Conservation (phyloP, 2,113 vertebrate species). For the Formicarius rufipectus region DNA sequence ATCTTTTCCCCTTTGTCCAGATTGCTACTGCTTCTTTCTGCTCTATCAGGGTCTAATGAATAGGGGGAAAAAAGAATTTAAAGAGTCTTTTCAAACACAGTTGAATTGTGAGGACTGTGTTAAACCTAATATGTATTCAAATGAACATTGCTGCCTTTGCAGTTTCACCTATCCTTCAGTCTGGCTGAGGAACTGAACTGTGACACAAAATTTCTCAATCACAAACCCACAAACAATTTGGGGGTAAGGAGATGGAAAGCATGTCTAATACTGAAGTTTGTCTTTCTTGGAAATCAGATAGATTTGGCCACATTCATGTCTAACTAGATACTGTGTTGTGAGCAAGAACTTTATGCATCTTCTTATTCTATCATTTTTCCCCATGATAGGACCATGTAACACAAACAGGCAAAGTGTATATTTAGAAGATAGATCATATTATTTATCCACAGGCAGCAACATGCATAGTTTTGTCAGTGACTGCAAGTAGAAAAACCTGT, state of each 20-base stretch:
- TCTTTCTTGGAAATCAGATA: not conserved
- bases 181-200: not conserved
- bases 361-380: not conserved
- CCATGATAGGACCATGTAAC: not conserved
- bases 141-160: not conserved
- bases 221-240: not conserved
- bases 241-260: not conserved
- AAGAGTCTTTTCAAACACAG: not conserved
- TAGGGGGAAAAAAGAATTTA: not conserved
- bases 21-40: not conserved
- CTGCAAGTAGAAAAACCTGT: not conserved
- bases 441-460: not conserved
- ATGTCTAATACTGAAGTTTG: not conserved
- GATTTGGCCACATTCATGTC: not conserved
- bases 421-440: not conserved
- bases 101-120: not conserved
- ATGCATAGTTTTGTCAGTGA: not conserved
- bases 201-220: not conserved
- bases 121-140: not conserved
- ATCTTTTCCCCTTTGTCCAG: not conserved
- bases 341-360: not conserved
- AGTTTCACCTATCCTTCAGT: not conserved
- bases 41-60: not conserved
- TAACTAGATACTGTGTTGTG: not conserved
- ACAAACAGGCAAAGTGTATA: not conserved